Percentiles rank a stretch among this genome's conserved stretches.
Conservation (phyloP, 1,140 invertebrate species). For the Heliothis virescens region DNA sequence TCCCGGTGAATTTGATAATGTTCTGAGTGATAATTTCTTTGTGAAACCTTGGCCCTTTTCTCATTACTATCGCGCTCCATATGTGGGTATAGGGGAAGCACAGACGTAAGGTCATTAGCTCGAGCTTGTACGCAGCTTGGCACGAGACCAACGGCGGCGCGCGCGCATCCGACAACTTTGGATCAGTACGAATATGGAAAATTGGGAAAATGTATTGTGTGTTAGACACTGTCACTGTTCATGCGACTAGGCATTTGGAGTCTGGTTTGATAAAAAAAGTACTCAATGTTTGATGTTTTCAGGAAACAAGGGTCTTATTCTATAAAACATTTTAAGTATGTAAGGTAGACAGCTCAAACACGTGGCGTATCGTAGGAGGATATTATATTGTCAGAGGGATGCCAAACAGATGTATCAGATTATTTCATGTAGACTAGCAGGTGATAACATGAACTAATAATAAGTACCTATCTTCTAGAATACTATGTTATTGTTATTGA, state of each 20-base stretch:
- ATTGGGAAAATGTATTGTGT: background rate
- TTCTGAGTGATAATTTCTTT: slow-evolving; percentile 17
- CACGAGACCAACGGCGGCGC: slow-evolving; percentile 22
- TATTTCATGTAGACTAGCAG: background rate
- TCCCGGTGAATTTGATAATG: background rate
- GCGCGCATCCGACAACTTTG: slow-evolving; percentile 12
- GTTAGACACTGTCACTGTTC: background rate
- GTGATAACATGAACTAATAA: background rate
- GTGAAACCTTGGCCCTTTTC: slow-evolving; percentile 31
- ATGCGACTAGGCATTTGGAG: background rate
- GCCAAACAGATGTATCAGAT: slow-evolving; percentile 6
- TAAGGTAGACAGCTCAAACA: background rate
- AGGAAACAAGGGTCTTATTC: too few species aligned
- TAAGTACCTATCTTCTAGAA: background rate
- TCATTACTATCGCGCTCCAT: slow-evolving; percentile 43
- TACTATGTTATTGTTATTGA: too few species aligned
- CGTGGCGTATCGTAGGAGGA: slow-evolving; percentile 14
- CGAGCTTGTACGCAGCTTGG: slow-evolving; percentile 28
- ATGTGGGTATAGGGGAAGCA: slow-evolving; percentile 48
- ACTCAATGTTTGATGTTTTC: too few species aligned
- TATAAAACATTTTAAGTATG: too few species aligned
- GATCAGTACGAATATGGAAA: background rate
- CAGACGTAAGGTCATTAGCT: slow-evolving; percentile 45
- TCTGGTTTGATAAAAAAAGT: background rate
- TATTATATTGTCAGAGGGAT: background rate